Evolutionary conservation across 1,140 invertebrate genomes (phyloP).

Genomic region (Globodera ellingtonae): DNA sequence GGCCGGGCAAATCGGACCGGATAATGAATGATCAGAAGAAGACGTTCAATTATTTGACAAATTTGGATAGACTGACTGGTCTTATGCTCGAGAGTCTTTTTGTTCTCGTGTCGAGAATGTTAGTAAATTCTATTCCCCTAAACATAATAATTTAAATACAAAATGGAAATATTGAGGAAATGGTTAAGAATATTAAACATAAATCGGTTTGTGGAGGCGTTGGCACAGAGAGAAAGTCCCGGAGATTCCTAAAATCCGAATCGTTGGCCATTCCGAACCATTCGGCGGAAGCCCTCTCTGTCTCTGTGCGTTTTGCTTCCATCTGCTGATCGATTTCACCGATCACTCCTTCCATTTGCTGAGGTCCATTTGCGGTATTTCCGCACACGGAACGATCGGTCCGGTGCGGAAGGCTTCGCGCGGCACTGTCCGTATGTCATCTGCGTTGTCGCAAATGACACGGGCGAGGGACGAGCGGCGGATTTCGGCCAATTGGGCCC

Average conservation of each 20-base stretch:
- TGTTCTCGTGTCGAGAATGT: too few species aligned
- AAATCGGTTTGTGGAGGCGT: too few species aligned
- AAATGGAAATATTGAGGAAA: too few species aligned
- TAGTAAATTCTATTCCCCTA: too few species aligned
- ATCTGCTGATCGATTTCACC: background rate
- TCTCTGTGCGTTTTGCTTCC: background rate
- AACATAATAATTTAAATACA: too few species aligned
- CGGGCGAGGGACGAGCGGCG: conserved; percentile 85
- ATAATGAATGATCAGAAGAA: background rate
- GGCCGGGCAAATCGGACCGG: too few species aligned
- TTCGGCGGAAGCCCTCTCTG: background rate
- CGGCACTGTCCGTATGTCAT: conserved; percentile 72
- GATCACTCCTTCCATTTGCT: conserved; percentile 55
- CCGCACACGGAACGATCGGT: conserved; percentile 57
- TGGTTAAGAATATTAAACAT: too few species aligned
- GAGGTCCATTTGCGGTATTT: conserved; percentile 64
- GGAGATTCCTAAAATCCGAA: background rate
- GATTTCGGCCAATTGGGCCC: conserved; percentile 83
- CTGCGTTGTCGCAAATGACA: conserved; percentile 85
- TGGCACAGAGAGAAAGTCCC: background rate
- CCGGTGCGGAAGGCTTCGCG: conserved; percentile 68
- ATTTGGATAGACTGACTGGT: too few species aligned
- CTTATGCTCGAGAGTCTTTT: too few species aligned
- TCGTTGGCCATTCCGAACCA: too few species aligned
- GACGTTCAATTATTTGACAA: too few species aligned